Conservation (phyloP, 2,888 invertebrate genomes). For the Sminthurinus aureus region DNA sequence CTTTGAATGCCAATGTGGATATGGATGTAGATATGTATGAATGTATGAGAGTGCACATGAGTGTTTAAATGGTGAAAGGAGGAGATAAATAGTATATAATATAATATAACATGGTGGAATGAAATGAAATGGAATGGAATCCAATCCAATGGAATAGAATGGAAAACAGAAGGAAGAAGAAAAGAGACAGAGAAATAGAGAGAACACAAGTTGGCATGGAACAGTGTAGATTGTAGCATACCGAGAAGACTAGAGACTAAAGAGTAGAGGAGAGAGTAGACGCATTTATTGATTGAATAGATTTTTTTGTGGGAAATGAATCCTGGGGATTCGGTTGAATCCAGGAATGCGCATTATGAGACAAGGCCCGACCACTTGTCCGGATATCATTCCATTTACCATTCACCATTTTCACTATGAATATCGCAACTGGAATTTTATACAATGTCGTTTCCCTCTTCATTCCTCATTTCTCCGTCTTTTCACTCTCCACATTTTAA, state of each 20-base stretch:
- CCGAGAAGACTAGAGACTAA: too few species aligned
- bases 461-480: not conserved
- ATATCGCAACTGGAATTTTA: not conserved
- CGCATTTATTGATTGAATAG: slow-evolving; percentile 44
- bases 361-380: slow-evolving; percentile 25
- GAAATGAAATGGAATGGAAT: too few species aligned
- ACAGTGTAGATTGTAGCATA: too few species aligned
- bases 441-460: not conserved
- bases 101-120: too few species aligned
- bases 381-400: slow-evolving; percentile 8
- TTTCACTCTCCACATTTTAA: not conserved
- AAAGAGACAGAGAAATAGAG: slow-evolving; percentile 47
- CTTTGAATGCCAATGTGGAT: slow-evolving; percentile 1
- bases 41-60: not conserved
- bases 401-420: not conserved
- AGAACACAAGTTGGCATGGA: slow-evolving; percentile 5
- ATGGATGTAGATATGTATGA: not conserved
- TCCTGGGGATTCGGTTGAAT: slow-evolving; percentile 25
- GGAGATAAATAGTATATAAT: too few species aligned
- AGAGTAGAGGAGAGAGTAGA: slow-evolving; percentile 6
- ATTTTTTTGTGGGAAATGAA: slow-evolving; percentile 39
- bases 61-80: not conserved
- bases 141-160: too few species aligned
- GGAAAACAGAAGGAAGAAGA: slow-evolving; percentile 21
- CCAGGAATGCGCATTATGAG: slow-evolving; percentile 41